Base-by-base conservation (phyloP, 1,140 invertebrate genomes). In the Pseudachorutes palmiensis region DNA sequence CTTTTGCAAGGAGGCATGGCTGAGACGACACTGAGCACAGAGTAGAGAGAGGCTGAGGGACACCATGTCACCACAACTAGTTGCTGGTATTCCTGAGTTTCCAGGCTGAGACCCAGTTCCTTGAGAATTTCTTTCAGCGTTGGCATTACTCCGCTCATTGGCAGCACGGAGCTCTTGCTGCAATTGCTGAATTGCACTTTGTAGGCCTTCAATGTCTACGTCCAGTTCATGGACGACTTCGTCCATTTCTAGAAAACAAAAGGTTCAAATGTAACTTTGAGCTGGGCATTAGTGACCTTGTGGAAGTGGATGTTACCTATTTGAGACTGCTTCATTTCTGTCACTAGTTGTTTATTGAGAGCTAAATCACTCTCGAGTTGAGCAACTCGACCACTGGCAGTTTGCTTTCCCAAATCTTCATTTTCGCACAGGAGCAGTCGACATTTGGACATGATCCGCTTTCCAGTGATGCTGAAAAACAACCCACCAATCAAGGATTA, bases 201-300 rank as follows among this genome's bases (percentile, higher is more conserved):
- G 94, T 92, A 98, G 95, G 2, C 94, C 94, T 79, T 98, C 95
- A 16, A 97, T 91, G 79, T 97, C 94, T 78, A 97, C 94, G 75
- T 98, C 95, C 60, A 98, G 79, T 76, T 98, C 95, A 78, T 94
- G 89, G 30, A 98, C 82, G 77, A 97, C 92, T 75, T 97, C 93
- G 76, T 98, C 94, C 73, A 97, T 79, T 80, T 97, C 94, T 92
- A 80, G 75, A 76, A 82, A 55, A 14, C 51, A 55, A 55, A 19
- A 9, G 51, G 12, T 55, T 19, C 24, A 24, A 24, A 19, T n/a
- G n/a, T n/a, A n/a, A n/a, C n/a, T n/a, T n/a, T n/a, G n/a, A n/a
- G n/a, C n/a, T n/a, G n/a, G n/a, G n/a, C n/a, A n/a, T n/a, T n/a
- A n/a, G n/a, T n/a, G n/a, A n/a, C n/a, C n/a, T n/a, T n/a, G n/a